Conservation (phyloP, 1,140 invertebrate genomes). For the Idris sp. region DNA sequence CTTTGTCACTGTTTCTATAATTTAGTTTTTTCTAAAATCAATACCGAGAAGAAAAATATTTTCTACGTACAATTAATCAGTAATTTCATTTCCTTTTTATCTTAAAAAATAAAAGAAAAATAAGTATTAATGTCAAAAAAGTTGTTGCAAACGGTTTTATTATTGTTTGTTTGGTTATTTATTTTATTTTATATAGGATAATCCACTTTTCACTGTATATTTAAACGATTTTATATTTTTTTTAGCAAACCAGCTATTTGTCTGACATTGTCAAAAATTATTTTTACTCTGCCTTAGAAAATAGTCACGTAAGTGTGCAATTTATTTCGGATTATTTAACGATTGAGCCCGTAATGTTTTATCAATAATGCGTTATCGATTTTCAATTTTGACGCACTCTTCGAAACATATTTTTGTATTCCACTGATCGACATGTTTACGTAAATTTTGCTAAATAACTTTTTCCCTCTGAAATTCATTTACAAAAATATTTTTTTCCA, state of each 20-base stretch:
- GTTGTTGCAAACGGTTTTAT: too few species aligned
- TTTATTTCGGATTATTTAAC: constrained; percentile 47
- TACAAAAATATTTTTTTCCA: too few species aligned
- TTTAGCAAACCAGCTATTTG: constrained; percentile 15
- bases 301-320: constrained; percentile 22
- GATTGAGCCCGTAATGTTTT: constrained; percentile 36
- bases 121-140: too few species aligned
- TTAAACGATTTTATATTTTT: too few species aligned
- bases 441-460: background rate
- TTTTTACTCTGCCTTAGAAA: constrained; percentile 20
- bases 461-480: too few species aligned
- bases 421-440: background rate
- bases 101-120: too few species aligned
- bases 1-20: too few species aligned
- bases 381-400: constrained; percentile 30
- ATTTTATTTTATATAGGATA: too few species aligned
- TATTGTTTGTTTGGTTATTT: too few species aligned
- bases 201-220: too few species aligned
- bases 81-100: too few species aligned
- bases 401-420: background rate
- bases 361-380: constrained; percentile 37
- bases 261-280: too few species aligned
- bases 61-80: constrained; percentile 10
- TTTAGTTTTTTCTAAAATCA: constrained; percentile 23
- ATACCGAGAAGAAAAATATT: constrained; percentile 12